These are phyloP conservation scores for Cottus gobio DNA, from an alignment of 2,113 vertebrate species.

Conservation along the genomic window DNA sequence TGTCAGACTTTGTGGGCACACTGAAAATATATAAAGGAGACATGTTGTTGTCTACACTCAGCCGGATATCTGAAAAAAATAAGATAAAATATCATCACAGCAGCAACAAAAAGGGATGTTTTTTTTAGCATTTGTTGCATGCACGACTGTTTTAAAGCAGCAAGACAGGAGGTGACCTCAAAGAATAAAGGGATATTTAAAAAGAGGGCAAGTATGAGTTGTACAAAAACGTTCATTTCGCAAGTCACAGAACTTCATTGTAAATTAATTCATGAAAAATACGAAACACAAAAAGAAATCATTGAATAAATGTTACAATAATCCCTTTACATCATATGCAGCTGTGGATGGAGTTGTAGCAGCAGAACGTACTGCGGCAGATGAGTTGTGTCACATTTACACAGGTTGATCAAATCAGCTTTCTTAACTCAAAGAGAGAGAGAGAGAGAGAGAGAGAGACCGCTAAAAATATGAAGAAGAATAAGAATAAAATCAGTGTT, in stretches of 20 bases:
- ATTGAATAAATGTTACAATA: no score
- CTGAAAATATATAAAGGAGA: neutral
- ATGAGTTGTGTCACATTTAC: no score
- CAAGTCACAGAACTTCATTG: neutral
- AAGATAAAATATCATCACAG: neutral
- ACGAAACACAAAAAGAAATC: neutral
- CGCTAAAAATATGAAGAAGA: slow-evolving; percentile 2
- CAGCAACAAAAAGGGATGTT: neutral
- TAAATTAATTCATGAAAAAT: neutral
- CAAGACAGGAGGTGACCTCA: neutral
- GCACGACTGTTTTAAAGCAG: neutral
- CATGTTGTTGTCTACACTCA: neutral
- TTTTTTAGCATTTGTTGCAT: neutral
- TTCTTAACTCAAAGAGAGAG: no score
- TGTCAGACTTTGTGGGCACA: slow-evolving; percentile 2
- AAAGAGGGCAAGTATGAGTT: no score
- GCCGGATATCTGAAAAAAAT: neutral
- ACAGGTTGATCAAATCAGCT: no score
- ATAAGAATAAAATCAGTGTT: neutral
- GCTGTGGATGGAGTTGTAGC: no score
- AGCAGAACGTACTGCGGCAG: no score
- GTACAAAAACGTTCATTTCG: no score
- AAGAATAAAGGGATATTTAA: neutral
- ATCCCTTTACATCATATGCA: no score
- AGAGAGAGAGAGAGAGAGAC: neutral